Evolutionary conservation across 2,113 vertebrate genomes (phyloP).

Genomic region (Dolichallabes microphthalmus): DNA sequence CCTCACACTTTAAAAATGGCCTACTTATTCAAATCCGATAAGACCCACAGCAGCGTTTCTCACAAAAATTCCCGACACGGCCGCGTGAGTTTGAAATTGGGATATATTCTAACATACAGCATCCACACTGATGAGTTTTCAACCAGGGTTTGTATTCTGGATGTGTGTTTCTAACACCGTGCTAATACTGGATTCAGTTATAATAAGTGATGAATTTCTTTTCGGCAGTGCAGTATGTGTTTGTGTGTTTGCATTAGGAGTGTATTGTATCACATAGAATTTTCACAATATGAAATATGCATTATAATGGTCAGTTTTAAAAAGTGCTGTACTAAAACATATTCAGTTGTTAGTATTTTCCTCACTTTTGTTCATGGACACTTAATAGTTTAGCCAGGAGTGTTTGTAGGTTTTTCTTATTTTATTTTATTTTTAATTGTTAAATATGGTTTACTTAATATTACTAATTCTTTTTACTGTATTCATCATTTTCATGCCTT

Average conservation of each 20-base stretch:
- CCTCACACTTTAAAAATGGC: conserved; percentile 5
- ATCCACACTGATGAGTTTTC: neutral
- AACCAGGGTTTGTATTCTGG: conserved; percentile 18
- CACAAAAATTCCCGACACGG: neutral
- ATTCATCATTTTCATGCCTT: neutral
- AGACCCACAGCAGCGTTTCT: neutral
- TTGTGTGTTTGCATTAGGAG: neutral
- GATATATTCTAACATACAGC: neutral
- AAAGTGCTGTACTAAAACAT: neutral
- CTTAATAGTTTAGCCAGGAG: neutral
- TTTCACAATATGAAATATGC: neutral
- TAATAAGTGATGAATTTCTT: neutral
- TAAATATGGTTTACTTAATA: neutral
- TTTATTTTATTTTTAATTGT: neutral
- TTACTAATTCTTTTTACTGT: neutral
- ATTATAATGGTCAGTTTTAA: neutral
- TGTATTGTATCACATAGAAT: neutral
- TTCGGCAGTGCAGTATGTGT: neutral
- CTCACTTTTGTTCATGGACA: neutral
- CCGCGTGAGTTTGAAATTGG: neutral
- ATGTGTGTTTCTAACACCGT: neutral
- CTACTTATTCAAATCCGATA: conserved; percentile 16
- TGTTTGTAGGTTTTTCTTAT: neutral
- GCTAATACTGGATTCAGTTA: neutral
- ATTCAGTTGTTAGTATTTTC: neutral